Percentiles rank a stretch among this genome's conserved stretches.
phyloP scores from a whole-genome alignment of 2,888 invertebrate genomes.

The Lingula anatina region DNA sequence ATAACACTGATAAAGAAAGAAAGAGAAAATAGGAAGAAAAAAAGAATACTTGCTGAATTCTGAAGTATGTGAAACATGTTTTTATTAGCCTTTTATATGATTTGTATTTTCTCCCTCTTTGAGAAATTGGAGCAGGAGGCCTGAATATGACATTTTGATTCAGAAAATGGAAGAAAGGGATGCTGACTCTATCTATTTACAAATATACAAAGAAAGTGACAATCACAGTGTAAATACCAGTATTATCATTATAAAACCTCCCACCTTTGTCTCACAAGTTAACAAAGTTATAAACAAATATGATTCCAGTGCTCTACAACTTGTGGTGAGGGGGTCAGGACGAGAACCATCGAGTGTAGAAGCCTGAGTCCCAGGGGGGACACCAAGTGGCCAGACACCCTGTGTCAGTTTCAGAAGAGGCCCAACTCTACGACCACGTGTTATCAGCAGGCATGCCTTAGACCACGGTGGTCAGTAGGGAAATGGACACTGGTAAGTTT shows the following conservation, averaged over 20 bases:
- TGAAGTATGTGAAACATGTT: too few species aligned
- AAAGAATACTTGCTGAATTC: too few species aligned
- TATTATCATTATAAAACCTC: neutral
- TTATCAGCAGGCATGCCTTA: too few species aligned
- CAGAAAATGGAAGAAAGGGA: neutral
- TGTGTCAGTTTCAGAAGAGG: conserved; percentile 17
- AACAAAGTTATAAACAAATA: neutral
- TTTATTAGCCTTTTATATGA: too few species aligned
- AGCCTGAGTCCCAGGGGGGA: conserved; percentile 16
- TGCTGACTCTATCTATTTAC: neutral
- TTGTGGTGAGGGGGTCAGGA: conserved; percentile 30
- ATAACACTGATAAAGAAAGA: too few species aligned
- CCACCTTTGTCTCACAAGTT: neutral
- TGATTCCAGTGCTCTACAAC: conserved; percentile 29
- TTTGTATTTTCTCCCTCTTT: too few species aligned
- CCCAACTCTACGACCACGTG: conserved; percentile 15
- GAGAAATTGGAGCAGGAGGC: too few species aligned
- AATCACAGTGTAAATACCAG: too few species aligned
- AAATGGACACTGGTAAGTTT: conserved; percentile 38
- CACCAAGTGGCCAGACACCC: conserved; percentile 16
- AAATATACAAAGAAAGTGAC: too few species aligned
- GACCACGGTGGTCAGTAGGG: neutral
- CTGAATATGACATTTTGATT: too few species aligned
- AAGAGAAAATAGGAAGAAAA: too few species aligned
- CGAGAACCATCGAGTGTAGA: conserved; percentile 25